These are phyloP conservation scores for Lichenostomus cassidix DNA, from an alignment of 2,113 vertebrate species.

Conservation along the genomic window DNA sequence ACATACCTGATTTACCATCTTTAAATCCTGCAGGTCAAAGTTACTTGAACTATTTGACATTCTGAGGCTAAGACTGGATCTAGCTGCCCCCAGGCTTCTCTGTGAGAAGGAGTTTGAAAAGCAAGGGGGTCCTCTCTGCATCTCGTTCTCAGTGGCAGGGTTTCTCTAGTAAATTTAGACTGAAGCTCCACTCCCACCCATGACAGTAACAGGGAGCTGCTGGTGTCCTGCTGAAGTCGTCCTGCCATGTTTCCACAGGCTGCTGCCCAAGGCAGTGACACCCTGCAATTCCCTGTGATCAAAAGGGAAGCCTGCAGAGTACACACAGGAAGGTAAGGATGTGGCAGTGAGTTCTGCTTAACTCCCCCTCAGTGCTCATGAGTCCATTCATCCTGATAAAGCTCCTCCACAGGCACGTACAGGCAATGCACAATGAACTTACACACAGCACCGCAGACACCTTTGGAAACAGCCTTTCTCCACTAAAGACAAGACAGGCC, in stretches of 20 bases:
- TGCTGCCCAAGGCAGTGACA: background rate
- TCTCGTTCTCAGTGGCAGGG: background rate
- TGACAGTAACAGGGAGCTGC: background rate
- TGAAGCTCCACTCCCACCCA: background rate
- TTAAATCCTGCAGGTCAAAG: background rate
- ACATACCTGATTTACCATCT: background rate
- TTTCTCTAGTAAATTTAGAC: background rate
- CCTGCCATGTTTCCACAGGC: fast-evolving
- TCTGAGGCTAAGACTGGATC: background rate
- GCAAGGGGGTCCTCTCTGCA: background rate
- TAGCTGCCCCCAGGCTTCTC: background rate
- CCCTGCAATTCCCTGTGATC: background rate
- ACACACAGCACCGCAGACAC: background rate
- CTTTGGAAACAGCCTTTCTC: background rate
- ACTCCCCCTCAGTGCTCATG: background rate
- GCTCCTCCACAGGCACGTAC: background rate
- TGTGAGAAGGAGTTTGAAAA: background rate
- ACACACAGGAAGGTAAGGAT: background rate
- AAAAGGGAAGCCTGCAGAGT: background rate
- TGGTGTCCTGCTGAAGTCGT: background rate
- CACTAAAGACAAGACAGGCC: background rate
- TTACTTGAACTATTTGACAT: background rate
- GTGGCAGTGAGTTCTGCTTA: fast-evolving
- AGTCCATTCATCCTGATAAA: background rate
- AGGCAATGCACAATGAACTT: background rate